These are phyloP conservation scores for Clarias fuscus DNA, from an alignment of 2,797 vertebrate genomes.

Conservation along the genomic window DNA sequence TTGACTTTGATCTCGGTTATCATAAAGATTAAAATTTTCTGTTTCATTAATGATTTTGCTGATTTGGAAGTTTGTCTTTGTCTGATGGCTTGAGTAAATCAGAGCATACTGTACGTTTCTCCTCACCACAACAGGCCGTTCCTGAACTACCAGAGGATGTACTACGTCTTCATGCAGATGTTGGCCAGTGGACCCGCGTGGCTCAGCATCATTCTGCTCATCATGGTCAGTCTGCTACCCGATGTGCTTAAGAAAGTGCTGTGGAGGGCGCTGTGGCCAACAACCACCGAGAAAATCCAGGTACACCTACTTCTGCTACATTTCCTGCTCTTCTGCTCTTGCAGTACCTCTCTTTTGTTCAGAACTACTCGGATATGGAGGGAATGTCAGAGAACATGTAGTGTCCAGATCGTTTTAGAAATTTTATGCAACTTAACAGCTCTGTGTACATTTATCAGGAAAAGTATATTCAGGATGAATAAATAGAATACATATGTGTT, in stretches of 20 bases:
- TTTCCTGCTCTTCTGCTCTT: not conserved
- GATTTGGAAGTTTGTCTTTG: not conserved
- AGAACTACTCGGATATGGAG: not conserved
- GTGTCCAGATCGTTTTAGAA: not conserved
- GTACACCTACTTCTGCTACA: slow-evolving; percentile 64
- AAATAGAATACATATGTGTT: not conserved
- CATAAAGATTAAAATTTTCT: not conserved
- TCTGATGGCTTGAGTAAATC: not conserved
- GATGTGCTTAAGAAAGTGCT: slow-evolving; percentile 93
- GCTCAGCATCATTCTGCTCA: slow-evolving; percentile 90
- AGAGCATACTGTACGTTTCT: not conserved
- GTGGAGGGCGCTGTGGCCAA: slow-evolving; percentile 90
- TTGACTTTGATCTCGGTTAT: not conserved
- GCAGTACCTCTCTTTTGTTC: too few relatives aligned
- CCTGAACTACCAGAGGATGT: slow-evolving; percentile 98
- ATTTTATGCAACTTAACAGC: not conserved
- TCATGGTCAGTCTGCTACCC: slow-evolving; percentile 89
- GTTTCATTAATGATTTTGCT: not conserved
- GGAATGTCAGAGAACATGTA: not conserved
- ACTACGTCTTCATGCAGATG: slow-evolving; percentile 98
- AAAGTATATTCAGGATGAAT: not conserved
- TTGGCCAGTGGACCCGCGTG: slow-evolving; percentile 93
- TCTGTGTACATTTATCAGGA: not conserved
- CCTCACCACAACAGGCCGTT: slow-evolving; percentile 82
- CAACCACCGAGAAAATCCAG: slow-evolving; percentile 91